These are phyloP conservation scores for Myotis yumanensis DNA, from an alignment of 2,113 vertebrate genomes.

Conservation along the genomic window DNA sequence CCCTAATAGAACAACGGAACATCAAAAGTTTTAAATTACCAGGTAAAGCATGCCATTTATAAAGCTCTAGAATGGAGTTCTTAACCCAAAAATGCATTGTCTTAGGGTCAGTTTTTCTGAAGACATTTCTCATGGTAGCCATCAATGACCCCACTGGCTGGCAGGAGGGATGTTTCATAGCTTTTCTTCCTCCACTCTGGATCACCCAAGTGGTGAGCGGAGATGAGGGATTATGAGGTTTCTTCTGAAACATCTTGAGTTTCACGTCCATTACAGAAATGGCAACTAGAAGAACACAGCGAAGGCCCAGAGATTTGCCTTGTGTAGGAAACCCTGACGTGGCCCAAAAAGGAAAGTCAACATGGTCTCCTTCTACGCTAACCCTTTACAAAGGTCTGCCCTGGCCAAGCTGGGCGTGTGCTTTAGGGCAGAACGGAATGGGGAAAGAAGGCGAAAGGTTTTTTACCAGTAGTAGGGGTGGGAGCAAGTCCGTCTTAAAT, in stretches of 20 bases:
- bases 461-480: background rate
- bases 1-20: background rate
- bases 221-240: background rate
- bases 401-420: background rate
- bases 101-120: background rate
- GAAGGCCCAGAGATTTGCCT: background rate
- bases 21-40: background rate
- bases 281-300: background rate
- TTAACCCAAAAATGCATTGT: background rate
- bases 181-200: background rate
- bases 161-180: background rate
- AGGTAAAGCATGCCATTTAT: background rate
- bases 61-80: conserved; percentile 3
- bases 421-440: background rate
- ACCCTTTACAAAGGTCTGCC: background rate
- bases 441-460: background rate
- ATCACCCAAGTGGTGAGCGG: background rate
- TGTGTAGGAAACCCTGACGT: background rate
- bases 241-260: background rate
- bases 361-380: background rate
- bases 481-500: background rate
- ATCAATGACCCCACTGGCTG: background rate
- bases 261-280: conserved; percentile 3
- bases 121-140: background rate
- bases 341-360: background rate